phyloP scores from a whole-genome alignment of 2,113 vertebrate species.

The Centropristis striata region DNA sequence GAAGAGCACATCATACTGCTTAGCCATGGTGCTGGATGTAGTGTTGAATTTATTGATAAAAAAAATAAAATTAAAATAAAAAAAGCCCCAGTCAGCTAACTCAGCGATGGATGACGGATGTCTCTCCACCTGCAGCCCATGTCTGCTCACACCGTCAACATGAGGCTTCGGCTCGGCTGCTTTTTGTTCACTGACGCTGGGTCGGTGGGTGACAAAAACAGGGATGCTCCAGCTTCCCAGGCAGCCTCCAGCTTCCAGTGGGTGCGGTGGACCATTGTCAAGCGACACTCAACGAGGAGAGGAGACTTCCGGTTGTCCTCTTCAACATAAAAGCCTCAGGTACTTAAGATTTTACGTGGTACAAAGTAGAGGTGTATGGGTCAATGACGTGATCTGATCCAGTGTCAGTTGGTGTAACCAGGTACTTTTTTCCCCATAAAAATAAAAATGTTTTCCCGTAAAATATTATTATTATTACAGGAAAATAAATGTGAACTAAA shows the following conservation, averaged over 20 bases:
- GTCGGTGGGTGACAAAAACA: conserved; percentile 44
- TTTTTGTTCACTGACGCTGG: conserved; percentile 38
- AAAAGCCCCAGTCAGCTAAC: conserved; percentile 70
- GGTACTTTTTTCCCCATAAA: too few relatives aligned
- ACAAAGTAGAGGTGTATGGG: too few relatives aligned
- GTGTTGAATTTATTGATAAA: conserved; percentile 2
- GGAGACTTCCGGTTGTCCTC: conserved; percentile 6
- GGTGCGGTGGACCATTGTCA: conserved; percentile 78
- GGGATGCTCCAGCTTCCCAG: conserved; percentile 63
- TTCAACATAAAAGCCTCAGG: conserved; percentile 39
- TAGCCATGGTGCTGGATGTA: conserved; percentile 88
- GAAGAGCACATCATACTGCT: conserved; percentile 98
- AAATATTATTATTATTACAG: too few relatives aligned
- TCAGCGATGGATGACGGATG: conserved; percentile 63
- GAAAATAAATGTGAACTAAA: too few relatives aligned
- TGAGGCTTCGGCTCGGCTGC: conserved; percentile 11
- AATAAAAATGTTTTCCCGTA: too few relatives aligned
- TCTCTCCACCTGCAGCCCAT: conserved; percentile 68
- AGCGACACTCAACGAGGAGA: not conserved
- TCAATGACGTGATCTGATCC: too few relatives aligned
- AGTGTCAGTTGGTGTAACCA: too few relatives aligned
- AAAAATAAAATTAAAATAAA: conserved; percentile 7
- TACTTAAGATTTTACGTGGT: too few relatives aligned
- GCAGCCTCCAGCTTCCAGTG: conserved; percentile 68
- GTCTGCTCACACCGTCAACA: conserved; percentile 63